phyloP scores from a whole-genome alignment of 2,888 invertebrate genomes.

The Patella ulyssiponensis region DNA sequence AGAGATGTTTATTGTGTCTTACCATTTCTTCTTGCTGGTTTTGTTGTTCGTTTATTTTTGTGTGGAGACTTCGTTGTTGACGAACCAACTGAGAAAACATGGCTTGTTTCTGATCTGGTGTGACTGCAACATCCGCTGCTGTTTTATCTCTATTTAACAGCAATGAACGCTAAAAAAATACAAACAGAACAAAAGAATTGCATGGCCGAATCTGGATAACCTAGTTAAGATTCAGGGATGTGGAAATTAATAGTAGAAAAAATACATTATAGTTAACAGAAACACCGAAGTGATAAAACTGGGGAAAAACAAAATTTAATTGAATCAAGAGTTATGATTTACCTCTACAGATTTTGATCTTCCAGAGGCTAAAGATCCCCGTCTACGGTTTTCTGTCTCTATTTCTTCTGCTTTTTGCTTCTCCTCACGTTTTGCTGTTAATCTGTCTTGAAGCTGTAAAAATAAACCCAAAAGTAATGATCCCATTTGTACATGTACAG shows the following conservation, averaged over 20 bases:
- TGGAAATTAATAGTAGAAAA: too few relatives aligned
- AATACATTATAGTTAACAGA: too few relatives aligned
- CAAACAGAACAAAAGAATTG: too few relatives aligned
- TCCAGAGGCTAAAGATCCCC: too few relatives aligned
- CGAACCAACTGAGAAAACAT: slow-evolving; percentile 55
- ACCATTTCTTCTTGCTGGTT: slow-evolving; percentile 64
- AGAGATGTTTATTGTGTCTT: slow-evolving; percentile 17
- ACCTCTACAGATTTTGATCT: too few relatives aligned
- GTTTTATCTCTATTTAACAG: slow-evolving; percentile 58
- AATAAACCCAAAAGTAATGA: too few relatives aligned
- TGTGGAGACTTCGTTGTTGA: slow-evolving; percentile 54
- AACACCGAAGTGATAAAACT: too few relatives aligned
- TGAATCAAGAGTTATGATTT: too few relatives aligned
- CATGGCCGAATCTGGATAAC: too few relatives aligned
- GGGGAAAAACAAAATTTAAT: too few relatives aligned
- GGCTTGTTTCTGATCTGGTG: slow-evolving; percentile 63
- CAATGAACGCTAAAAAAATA: not conserved
- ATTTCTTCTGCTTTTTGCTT: slow-evolving; percentile 20
- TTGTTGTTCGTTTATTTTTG: slow-evolving; percentile 53
- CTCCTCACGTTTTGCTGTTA: slow-evolving; percentile 28
- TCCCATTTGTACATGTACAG: too few relatives aligned
- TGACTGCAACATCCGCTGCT: slow-evolving; percentile 54
- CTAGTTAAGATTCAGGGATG: too few relatives aligned
- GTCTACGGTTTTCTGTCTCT: slow-evolving; percentile 22
- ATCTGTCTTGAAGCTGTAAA: slow-evolving; percentile 30